Evolutionary conservation across 1,140 invertebrate species (phyloP).

Genomic region (Ooceraea biroi): DNA sequence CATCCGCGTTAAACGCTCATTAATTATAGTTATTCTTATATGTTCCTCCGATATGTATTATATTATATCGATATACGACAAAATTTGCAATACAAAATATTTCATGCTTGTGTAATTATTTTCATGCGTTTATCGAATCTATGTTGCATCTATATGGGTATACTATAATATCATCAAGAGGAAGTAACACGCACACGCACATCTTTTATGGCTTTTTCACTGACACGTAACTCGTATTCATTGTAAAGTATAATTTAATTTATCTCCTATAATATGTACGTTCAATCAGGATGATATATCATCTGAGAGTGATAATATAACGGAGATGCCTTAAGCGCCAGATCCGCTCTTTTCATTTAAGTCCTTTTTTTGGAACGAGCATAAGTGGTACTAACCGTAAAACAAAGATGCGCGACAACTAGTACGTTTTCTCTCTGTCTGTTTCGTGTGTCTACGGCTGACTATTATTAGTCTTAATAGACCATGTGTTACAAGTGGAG

Average conservation of each 20-base stretch:
- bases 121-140: not conserved
- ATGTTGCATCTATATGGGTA: not conserved
- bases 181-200: not conserved
- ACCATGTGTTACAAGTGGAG: conserved; percentile 80
- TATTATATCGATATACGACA: not conserved
- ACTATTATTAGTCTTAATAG: conserved; percentile 85
- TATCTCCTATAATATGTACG: not conserved
- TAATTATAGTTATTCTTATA: conserved; percentile 28
- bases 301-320: not conserved
- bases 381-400: conserved; percentile 18
- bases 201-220: not conserved
- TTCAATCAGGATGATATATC: conserved; percentile 9
- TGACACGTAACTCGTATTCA: conserved; percentile 11
- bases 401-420: conserved; percentile 41
- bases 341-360: conserved; percentile 10
- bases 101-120: not conserved
- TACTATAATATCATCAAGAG: not conserved
- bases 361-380: conserved; percentile 40
- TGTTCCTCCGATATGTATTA: not conserved
- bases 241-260: conserved; percentile 19
- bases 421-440: conserved; percentile 28
- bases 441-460: conserved; percentile 58
- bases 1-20: conserved; percentile 2
- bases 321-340: conserved; percentile 1
- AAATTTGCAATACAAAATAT: not conserved